phyloP scores from a whole-genome alignment of 2,113 vertebrate genomes.

The Eclectus roratus region DNA sequence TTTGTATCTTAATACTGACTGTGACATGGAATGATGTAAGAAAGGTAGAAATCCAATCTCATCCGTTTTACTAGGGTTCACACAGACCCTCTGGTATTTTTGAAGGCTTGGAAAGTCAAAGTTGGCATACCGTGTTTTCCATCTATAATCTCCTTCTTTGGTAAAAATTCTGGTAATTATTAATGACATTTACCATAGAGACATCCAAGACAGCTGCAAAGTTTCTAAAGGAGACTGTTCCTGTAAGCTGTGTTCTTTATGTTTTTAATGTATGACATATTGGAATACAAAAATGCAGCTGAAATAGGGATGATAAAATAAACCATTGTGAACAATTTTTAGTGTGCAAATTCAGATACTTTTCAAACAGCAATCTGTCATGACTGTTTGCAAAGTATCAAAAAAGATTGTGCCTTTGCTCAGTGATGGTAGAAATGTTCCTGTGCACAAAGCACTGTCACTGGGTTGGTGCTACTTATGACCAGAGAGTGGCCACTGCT shows the following conservation, averaged over 20 bases:
- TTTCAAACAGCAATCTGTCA: background rate
- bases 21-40: slow-evolving; percentile 6
- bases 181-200: background rate
- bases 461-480: background rate
- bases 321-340: background rate
- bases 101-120: background rate
- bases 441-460: background rate
- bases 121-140: slow-evolving; percentile 14
- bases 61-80: background rate
- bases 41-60: slow-evolving; percentile 30
- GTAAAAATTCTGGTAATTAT: background rate
- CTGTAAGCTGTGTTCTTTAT: background rate
- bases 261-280: background rate
- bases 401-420: background rate
- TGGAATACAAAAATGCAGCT: background rate
- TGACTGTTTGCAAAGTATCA: background rate
- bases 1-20: slow-evolving; percentile 21
- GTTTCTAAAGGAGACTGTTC: background rate
- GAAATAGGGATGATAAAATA: background rate
- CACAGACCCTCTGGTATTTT: background rate
- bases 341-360: background rate
- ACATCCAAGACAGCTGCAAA: background rate
- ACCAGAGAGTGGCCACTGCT: background rate
- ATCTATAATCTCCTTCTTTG: slow-evolving; percentile 36
- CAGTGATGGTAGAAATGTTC: background rate